phyloP scores from a whole-genome alignment of 1,140 invertebrate species.

The Aphaenogaster rudis region DNA sequence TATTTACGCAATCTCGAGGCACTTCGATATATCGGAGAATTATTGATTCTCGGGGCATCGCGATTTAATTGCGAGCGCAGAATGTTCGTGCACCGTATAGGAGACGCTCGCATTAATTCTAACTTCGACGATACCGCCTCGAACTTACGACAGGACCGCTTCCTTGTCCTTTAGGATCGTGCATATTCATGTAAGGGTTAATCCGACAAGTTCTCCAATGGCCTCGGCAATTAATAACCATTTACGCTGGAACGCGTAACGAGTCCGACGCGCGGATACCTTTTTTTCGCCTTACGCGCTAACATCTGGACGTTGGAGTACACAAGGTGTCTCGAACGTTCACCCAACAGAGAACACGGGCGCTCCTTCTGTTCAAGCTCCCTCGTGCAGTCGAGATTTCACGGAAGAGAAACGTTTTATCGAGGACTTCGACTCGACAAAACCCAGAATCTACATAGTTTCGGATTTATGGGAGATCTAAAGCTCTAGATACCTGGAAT shows the following conservation, averaged over 20 bases:
- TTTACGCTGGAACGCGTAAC: conserved; percentile 55
- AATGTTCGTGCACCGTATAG: neutral
- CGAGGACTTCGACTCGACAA: neutral
- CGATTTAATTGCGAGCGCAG: neutral
- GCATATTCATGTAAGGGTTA: conserved; percentile 56
- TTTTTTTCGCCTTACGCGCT: neutral
- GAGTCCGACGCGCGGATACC: conserved; percentile 10
- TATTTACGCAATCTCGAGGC: neutral
- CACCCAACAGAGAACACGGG: neutral
- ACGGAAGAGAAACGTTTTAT: neutral
- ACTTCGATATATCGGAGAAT: neutral
- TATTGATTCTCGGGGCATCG: neutral
- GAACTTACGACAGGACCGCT: conserved; percentile 21
- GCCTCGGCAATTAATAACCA: conserved; percentile 53
- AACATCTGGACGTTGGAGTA: conserved; percentile 29
- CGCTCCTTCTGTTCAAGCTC: neutral
- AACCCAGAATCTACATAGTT: neutral
- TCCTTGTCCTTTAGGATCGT: conserved; percentile 27
- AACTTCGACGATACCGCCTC: conserved; percentile 7
- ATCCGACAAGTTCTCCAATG: conserved; percentile 50
- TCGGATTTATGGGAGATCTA: neutral
- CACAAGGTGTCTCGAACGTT: conserved; percentile 33
- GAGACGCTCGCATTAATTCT: neutral
- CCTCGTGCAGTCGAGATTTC: neutral
- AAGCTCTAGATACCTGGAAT: neutral